phyloP scores from a whole-genome alignment of 2,888 invertebrate genomes.

The Acrocyrtus sp. region DNA sequence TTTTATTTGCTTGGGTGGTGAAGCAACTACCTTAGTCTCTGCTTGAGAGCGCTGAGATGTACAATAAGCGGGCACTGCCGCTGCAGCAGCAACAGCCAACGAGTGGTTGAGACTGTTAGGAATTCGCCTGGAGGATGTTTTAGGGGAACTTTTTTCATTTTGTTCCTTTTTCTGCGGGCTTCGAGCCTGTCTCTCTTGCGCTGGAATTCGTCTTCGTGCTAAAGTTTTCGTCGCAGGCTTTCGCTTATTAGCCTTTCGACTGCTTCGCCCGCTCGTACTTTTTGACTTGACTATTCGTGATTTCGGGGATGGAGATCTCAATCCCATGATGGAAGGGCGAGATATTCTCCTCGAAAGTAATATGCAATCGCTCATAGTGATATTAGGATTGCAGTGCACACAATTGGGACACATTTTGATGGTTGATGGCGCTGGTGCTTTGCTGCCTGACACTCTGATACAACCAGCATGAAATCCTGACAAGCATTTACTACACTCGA shows the following conservation, averaged over 20 bases:
- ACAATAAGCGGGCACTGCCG: conserved; percentile 36
- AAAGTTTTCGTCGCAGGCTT: neutral
- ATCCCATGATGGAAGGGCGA: conserved; percentile 39
- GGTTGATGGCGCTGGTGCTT: conserved; percentile 45
- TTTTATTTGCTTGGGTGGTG: conserved; percentile 2
- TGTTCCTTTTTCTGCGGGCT: neutral
- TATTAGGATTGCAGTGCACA: conserved; percentile 26
- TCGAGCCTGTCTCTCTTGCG: no score
- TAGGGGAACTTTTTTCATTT: neutral
- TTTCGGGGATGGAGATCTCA: neutral
- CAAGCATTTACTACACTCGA: conserved; percentile 51
- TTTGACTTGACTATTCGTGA: neutral
- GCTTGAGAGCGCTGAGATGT: neutral
- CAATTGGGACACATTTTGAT: conserved; percentile 57
- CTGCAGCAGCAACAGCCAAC: conserved; percentile 40
- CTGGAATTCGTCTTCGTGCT: neutral
- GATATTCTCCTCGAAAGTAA: conserved; percentile 22
- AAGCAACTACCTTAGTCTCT: neutral
- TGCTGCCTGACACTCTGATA: conserved; percentile 56
- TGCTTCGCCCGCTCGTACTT: neutral
- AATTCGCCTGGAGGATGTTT: conserved; percentile 3
- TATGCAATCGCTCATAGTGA: conserved; percentile 34
- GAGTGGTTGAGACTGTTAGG: conserved; percentile 39
- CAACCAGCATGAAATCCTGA: conserved; percentile 58
- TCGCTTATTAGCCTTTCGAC: neutral